Evolutionary conservation across 2,888 invertebrate genomes (phyloP), one percentile per base, ranked within the genome.

Genomic region (Sesamia inferens): DNA sequence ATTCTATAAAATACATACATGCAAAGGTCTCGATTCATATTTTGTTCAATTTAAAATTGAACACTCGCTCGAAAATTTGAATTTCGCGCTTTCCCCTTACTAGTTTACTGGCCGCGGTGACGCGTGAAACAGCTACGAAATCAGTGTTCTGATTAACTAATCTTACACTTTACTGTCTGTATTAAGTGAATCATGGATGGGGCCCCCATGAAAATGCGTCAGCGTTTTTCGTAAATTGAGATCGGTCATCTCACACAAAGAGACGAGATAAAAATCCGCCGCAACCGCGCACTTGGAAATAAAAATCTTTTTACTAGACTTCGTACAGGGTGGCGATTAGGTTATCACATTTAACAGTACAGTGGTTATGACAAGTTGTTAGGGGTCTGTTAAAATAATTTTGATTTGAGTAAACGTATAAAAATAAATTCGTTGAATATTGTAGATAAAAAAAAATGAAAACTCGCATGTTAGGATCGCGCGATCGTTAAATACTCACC

Each of bases 171-270:
- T 6, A n/a, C n/a, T n/a, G 19, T 42, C 42, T 24, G 51, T 74
- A 22, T 59, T 22, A 31, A 54, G 39, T 54, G 19, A 63, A 44
- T 44, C n/a, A 8, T 51, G 13, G 31, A 57, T 48, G 42, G 62
- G n/a, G n/a, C n/a, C 31, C 57, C 57, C 51, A 44, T 24, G 22
- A 73, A 73, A 79, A 13, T 31, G 48, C 44, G 79, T 78, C 71
- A 65, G 88, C 66, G 63, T 66, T 77, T 79, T 74, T 80, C 57
- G 48, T 51, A 74, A 80, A 57, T 66, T 63, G 61, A 66, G 65
- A 74, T 74, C 57, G 22, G 67, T 55, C 74, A 80, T 74, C 75
- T 47, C 19, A 62, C 13, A 16, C 24, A 16, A 42, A 59, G 47
- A 62, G 54, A n/a, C 19, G 42, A 59, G 66, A 78, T 68, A 24